Evolutionary conservation across 2,797 vertebrate genomes (phyloP).

Genomic region (Sylvilagus floridanus): DNA sequence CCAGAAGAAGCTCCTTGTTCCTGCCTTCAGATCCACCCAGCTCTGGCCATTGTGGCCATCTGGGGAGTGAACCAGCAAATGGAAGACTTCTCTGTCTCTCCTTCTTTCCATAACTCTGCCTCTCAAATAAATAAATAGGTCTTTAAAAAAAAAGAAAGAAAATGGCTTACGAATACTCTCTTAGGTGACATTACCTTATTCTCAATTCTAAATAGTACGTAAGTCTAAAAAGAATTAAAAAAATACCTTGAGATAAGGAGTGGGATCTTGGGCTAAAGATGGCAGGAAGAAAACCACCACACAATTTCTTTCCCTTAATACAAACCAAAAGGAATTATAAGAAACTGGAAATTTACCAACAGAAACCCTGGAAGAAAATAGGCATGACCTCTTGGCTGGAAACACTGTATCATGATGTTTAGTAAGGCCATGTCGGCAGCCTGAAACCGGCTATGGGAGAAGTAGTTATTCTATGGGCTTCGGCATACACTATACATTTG

Average conservation of each 20-base stretch:
- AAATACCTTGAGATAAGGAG: not conserved
- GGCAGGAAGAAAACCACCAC: constrained; percentile 3
- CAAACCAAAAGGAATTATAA: not conserved
- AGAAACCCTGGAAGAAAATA: constrained; percentile 27
- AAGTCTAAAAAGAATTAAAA: not conserved
- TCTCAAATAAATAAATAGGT: too few species aligned
- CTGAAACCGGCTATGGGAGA: constrained; percentile 30
- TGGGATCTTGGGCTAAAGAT: constrained; percentile 38
- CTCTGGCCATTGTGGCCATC: too few species aligned
- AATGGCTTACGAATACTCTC: not conserved
- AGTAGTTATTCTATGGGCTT: constrained; percentile 17
- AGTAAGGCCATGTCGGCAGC: not conserved
- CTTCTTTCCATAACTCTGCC: too few species aligned
- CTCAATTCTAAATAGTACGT: not conserved
- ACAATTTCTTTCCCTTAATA: constrained; percentile 50
- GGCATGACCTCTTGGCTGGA: not conserved
- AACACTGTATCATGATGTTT: not conserved
- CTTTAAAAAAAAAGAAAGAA: not conserved
- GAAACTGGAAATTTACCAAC: constrained; percentile 36
- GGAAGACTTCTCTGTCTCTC: too few species aligned
- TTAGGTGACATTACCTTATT: constrained; percentile 16
- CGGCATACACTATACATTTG: not conserved
- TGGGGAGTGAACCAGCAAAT: too few species aligned
- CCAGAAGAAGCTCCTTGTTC: too few species aligned
- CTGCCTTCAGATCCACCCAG: too few species aligned